Evolutionary conservation across 2,113 vertebrate genomes (phyloP).

Genomic region (Oryzias javanicus): DNA sequence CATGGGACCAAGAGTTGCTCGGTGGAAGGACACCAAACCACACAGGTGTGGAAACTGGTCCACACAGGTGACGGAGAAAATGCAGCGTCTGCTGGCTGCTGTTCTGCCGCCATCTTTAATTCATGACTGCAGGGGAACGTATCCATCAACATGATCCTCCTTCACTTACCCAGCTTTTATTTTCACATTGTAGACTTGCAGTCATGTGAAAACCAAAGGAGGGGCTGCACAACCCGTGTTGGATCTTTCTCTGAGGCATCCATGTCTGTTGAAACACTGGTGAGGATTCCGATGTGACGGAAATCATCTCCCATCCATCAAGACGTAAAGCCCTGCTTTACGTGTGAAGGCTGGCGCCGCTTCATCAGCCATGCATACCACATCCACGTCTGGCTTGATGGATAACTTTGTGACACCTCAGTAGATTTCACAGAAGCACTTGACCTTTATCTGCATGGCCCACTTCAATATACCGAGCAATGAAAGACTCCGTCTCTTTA

Average conservation of each 20-base stretch:
- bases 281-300: constrained; percentile 4
- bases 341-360: constrained; percentile 15
- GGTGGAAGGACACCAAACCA: too few relatives aligned
- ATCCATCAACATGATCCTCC: background rate
- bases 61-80: background rate
- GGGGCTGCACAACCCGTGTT: too few relatives aligned
- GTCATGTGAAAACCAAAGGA: background rate
- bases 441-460: constrained; percentile 64
- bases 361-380: constrained; percentile 49
- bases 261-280: background rate
- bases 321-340: constrained; percentile 7
- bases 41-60: constrained; percentile 9
- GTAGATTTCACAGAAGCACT: constrained; percentile 53
- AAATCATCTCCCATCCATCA: constrained; percentile 36
- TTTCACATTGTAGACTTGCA: background rate
- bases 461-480: constrained; percentile 57
- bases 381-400: constrained; percentile 55
- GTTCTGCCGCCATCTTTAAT: background rate
- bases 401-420: constrained; percentile 57
- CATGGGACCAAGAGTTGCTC: too few relatives aligned
- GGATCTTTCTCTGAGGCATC: background rate
- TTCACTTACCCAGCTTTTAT: background rate
- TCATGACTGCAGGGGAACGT: background rate
- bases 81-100: background rate
- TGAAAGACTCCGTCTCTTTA: constrained; percentile 55